These are phyloP conservation scores for Neostethus bicornis DNA, from an alignment of 2,797 vertebrate genomes.

Conservation along the genomic window DNA sequence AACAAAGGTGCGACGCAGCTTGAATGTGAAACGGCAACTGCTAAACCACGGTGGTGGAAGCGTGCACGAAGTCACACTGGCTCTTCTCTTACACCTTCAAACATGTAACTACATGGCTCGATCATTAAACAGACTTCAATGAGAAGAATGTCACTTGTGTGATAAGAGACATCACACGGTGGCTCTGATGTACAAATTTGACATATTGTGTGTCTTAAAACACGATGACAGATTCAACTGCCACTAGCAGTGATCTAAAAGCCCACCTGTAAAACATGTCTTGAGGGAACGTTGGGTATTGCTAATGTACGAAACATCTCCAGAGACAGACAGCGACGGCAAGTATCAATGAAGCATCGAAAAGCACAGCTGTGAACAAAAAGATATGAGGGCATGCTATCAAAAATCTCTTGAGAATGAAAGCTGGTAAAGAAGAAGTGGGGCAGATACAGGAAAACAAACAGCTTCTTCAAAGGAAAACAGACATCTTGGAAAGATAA, in stretches of 20 bases:
- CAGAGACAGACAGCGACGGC: conserved; percentile 59
- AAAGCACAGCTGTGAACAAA: conserved; percentile 65
- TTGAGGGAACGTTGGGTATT: conserved; percentile 60
- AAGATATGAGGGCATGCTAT: conserved; percentile 60
- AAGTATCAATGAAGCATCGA: conserved; percentile 52
- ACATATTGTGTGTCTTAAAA: conserved; percentile 61
- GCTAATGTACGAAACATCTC: conserved; percentile 59
- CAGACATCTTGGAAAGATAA: conserved; percentile 22
- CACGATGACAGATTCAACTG: conserved; percentile 64
- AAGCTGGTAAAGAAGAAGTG: conserved; percentile 53
- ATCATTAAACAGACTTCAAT: conserved; percentile 52
- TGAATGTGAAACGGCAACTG: conserved; percentile 74
- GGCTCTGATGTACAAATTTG: conserved; percentile 55
- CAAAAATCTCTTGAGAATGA: conserved; percentile 60
- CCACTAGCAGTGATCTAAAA: conserved; percentile 67
- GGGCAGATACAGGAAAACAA: conserved; percentile 32
- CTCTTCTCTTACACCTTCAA: conserved; percentile 40
- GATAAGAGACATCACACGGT: conserved; percentile 46
- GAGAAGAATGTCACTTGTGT: conserved; percentile 46
- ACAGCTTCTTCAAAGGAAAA: conserved; percentile 31
- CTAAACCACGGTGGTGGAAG: conserved; percentile 51
- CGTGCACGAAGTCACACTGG: conserved; percentile 41
- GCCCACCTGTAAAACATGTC: conserved; percentile 65
- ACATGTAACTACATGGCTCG: conserved; percentile 26
- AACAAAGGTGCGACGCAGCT: conserved; percentile 64